Conservation (phyloP, 2,797 vertebrate genomes). For the Hyperoplus immaculatus region DNA sequence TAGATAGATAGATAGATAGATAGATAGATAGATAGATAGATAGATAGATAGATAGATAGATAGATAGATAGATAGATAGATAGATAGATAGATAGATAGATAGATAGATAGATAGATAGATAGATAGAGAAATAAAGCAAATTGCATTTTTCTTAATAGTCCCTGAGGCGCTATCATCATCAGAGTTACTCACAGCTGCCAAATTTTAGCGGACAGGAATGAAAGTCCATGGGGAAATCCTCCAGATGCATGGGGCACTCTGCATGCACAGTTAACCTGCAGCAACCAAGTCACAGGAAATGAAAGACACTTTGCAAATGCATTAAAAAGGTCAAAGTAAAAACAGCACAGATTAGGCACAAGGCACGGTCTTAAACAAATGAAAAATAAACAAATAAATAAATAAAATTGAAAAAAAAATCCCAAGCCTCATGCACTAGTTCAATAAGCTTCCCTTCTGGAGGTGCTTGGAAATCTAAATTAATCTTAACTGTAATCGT, state of each 20-base stretch:
- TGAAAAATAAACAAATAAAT: neutral
- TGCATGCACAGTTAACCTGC: constrained; percentile 98
- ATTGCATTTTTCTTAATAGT: constrained; percentile 56
- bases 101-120: too few relatives aligned
- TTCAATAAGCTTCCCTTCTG: constrained; percentile 62
- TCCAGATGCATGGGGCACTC: constrained; percentile 99
- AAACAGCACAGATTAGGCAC: constrained; percentile 57
- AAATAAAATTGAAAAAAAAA: neutral
- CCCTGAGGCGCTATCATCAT: constrained; percentile 62
- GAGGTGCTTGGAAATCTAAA: constrained; percentile 56
- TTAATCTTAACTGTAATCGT: constrained; percentile 39
- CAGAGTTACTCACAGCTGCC: constrained; percentile 97
- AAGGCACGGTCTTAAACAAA: constrained; percentile 6
- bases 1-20: too few relatives aligned
- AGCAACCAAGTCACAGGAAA: constrained; percentile 70
- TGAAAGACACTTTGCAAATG: constrained; percentile 68
- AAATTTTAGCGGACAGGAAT: constrained; percentile 99
- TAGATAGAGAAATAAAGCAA: constrained; percentile 12
- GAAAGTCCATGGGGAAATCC: constrained; percentile 99
- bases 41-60: too few relatives aligned
- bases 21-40: too few relatives aligned
- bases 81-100: too few relatives aligned
- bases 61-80: too few relatives aligned
- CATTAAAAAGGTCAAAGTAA: constrained; percentile 60
- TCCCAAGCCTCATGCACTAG: constrained; percentile 61